Conservation (phyloP, 2,888 invertebrate species). For the Heliconius aoede region DNA sequence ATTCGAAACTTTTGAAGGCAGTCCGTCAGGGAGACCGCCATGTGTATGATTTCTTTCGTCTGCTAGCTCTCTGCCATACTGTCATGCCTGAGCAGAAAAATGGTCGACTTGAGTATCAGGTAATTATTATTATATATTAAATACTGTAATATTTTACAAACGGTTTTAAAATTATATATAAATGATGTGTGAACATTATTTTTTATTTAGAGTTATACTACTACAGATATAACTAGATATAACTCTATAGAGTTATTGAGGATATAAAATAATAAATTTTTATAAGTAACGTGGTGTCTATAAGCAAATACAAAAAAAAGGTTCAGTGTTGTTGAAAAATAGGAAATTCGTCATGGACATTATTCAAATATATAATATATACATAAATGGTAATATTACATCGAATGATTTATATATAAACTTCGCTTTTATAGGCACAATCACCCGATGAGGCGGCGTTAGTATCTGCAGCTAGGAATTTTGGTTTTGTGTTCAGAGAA, state of each 20-base stretch:
- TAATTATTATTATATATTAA: background rate
- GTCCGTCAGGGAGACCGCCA: slow-evolving; percentile 89
- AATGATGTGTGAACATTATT: too few species aligned
- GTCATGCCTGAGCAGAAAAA: slow-evolving; percentile 98
- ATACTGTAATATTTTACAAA: background rate
- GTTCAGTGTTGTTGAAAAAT: too few species aligned
- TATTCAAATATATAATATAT: background rate
- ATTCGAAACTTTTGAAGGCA: slow-evolving; percentile 91
- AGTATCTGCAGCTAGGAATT: slow-evolving; percentile 98
- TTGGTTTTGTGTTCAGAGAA: slow-evolving; percentile 98
- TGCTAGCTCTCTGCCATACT: slow-evolving; percentile 98
- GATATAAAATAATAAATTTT: too few species aligned
- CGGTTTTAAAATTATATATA: background rate
- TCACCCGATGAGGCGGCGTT: slow-evolving; percentile 99
- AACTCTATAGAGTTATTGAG: too few species aligned
- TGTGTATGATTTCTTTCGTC: slow-evolving; percentile 94
- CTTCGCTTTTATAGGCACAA: slow-evolving; percentile 88
- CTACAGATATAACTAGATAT: too few species aligned
- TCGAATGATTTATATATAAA: background rate
- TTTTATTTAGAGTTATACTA: too few species aligned
- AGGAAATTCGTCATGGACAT: too few species aligned
- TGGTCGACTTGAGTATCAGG: slow-evolving; percentile 91
- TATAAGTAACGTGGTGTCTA: too few species aligned
- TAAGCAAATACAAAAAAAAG: too few species aligned
- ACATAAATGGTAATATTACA: background rate